phyloP scores from a whole-genome alignment of 2,888 invertebrate species.

The Plutella xylostella region DNA sequence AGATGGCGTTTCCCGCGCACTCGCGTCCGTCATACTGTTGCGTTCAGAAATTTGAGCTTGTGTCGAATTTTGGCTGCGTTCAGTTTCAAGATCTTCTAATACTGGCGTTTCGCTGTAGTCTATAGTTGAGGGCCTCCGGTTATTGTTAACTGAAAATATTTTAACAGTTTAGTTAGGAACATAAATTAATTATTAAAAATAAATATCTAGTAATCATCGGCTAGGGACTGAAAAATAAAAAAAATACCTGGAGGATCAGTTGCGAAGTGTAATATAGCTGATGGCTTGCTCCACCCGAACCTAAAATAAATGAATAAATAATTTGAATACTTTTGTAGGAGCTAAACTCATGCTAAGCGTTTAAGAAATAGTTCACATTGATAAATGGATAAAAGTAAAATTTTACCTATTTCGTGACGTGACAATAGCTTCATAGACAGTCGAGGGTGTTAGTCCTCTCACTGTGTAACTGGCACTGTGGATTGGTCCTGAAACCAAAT shows the following conservation, averaged over 20 bases:
- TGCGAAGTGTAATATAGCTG: constrained; percentile 79
- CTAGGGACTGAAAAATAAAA: neutral
- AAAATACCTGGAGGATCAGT: constrained; percentile 78
- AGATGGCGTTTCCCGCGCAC: constrained; percentile 26
- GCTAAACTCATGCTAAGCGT: neutral
- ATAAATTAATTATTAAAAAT: neutral
- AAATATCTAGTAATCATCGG: neutral
- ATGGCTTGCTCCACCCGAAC: constrained; percentile 88
- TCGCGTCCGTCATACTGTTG: neutral
- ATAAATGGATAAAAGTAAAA: neutral
- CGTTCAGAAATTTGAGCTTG: constrained; percentile 38
- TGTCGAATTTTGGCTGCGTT: constrained; percentile 38
- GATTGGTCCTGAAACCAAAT: constrained; percentile 71
- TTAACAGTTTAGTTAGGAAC: neutral
- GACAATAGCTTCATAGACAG: constrained; percentile 82
- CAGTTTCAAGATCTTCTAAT: constrained; percentile 45
- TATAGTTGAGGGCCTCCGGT: constrained; percentile 35
- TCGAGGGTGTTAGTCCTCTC: constrained; percentile 77
- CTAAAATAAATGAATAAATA: constrained; percentile 30
- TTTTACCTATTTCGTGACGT: constrained; percentile 77
- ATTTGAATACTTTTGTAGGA: neutral
- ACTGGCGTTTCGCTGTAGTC: constrained; percentile 50
- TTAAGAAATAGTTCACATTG: neutral
- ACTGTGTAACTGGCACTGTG: constrained; percentile 82
- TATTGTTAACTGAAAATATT: constrained; percentile 23